Evolutionary conservation across 2,113 vertebrate genomes (phyloP).

Genomic region (Hepsetus odoe): DNA sequence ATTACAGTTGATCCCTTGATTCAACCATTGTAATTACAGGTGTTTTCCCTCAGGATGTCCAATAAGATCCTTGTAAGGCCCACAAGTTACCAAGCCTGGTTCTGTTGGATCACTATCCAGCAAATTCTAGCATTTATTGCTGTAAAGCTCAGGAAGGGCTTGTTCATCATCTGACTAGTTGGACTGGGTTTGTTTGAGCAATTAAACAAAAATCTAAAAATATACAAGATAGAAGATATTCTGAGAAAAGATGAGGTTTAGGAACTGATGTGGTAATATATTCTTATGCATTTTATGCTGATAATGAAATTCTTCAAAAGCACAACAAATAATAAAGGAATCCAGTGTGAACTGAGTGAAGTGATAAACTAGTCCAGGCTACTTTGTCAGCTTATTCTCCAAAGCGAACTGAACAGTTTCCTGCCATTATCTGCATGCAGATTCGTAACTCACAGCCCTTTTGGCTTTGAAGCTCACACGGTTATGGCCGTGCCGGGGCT

Average conservation of each 20-base stretch:
- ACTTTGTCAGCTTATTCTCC: slow-evolving; percentile 46
- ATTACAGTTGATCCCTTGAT: no score
- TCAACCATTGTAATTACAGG: no score
- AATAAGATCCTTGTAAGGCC: no score
- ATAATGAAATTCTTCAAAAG: slow-evolving; percentile 33
- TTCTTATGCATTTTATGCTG: neutral
- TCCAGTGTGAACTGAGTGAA: slow-evolving; percentile 14
- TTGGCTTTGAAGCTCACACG: slow-evolving; percentile 48
- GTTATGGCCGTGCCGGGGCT: slow-evolving; percentile 41
- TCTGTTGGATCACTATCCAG: no score
- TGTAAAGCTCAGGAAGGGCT: no score
- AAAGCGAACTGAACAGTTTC: slow-evolving; percentile 40
- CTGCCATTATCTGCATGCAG: slow-evolving; percentile 49
- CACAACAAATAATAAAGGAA: slow-evolving; percentile 16
- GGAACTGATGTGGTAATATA: neutral
- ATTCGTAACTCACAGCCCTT: slow-evolving; percentile 38
- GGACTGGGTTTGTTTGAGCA: no score
- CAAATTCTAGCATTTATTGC: no score
- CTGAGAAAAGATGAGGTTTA: no score
- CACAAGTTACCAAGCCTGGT: no score
- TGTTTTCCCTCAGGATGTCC: no score
- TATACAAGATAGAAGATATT: neutral
- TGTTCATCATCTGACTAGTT: no score
- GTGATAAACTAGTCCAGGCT: slow-evolving; percentile 36
- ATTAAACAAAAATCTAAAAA: no score